Base-by-base conservation (phyloP, 92 coral and sea anemone species). In the Heteractis magnifica region DNA sequence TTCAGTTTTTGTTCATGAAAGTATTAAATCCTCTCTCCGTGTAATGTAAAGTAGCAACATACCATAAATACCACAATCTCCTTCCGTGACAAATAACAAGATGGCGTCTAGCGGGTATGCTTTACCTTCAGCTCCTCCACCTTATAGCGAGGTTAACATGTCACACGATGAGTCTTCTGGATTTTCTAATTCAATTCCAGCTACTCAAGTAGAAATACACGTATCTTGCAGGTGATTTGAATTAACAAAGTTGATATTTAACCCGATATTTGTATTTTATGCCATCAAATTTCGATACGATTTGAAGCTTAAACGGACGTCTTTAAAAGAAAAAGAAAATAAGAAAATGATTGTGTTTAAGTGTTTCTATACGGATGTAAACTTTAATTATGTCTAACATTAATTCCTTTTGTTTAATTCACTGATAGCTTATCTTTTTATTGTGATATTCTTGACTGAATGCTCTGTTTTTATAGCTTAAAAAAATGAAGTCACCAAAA, bases 181-280 rank as follows among this genome's bases (percentile, higher is more conserved):
- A 44, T 88, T 88, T 23, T 85, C 83, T 4, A 76, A 79, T 65
- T 72, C 95, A 4, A 77, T 96, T 5, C 99, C 98, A n/a, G 99
- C 99, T 12, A 94, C 99, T 9, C 96, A 96, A 92, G 99, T 96
- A 15, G 99, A 92, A 77, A 85, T 96, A 16, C 95, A 93, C 75
- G 88, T 96, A 15, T 87, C 95, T 75, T 96, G 99, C 97, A 94
- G 93, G 99, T 92, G 82, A 55, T 12, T 52, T 49, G 65, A 50
- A 75, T 44, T 5, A n/a, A 34, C 56, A 23, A 58, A 11, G 73
- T 68, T 23, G 49, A 68, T 20, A 7, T 21, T 68, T 16, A 60
- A 41, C 65, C 58, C 23, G 49, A 26, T 6, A 76, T 41, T 76
- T 4, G 15, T 18, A 48, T 18, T 49, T 71, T 50, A 50, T 49